Evolutionary conservation across 2,888 invertebrate genomes (phyloP), one percentile per base, ranked within the genome.

Genomic region (Calliopum simillimum): DNA sequence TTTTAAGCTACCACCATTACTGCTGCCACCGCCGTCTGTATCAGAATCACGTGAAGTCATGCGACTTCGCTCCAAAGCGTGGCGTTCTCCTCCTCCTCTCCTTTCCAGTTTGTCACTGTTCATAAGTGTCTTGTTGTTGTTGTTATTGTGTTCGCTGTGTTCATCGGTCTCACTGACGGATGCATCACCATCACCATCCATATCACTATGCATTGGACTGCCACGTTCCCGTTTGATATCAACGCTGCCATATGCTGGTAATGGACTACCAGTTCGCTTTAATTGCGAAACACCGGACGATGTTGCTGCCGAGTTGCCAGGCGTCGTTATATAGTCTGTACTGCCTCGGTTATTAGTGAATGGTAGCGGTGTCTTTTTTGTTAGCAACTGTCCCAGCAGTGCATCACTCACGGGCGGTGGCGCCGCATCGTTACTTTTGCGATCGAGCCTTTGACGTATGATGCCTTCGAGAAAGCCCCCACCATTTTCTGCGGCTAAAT

Each of bases 401-500:
- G 90, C 89, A 88, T 88, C 77, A 88, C 77, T 87, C 72, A 84
- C 69, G 6, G 59, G 11, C 66, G 55, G 14, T 69, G 79, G 77
- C 53, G 73, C 75, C 53, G 86, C 71, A 87, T 87, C 69, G 88
- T 88, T 82, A 89, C 74, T 79, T 82, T 88, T 78, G 46, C 91
- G 89, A 84, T 94, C 94, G 73, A 95, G 87, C 76, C 92, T 93
- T 76, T 94, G 93, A 78, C 94, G 88, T 77, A 95, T 95, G 79
- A 95, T 93, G 65, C 94, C 94, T 82, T 95, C 94, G 65, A 94
- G 88, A 84, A 94, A 93, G 56, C 89, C 86, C 19, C 88, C 88
- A 5, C 75, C 71, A 65, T 89, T 90, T 79, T 92, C 92, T 43
- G 90, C 89, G 46, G 90, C 89, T 76, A 90, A 87, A 76, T 92